These are phyloP conservation scores for Apogon talboti DNA, from an alignment of 2,797 vertebrate genomes.

Conservation along the genomic window DNA sequence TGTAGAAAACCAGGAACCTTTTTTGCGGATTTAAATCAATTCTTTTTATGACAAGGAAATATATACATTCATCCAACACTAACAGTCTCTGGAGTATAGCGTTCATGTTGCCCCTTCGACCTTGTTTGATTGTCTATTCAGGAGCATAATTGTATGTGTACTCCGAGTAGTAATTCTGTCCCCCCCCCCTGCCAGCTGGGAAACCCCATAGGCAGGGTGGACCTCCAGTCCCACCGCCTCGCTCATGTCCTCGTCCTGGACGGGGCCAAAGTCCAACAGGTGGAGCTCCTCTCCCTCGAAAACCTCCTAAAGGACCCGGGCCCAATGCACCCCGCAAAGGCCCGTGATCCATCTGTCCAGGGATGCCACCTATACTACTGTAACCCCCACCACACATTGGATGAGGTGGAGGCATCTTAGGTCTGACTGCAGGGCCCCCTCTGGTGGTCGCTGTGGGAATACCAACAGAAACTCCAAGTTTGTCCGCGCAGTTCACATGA, in stretches of 20 bases:
- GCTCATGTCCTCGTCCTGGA: conserved; percentile 78
- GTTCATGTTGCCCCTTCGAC: conserved; percentile 45
- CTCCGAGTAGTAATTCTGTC: conserved; percentile 82
- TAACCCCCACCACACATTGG: conserved; percentile 66
- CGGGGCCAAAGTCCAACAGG: conserved; percentile 78
- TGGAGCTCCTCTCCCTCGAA: conserved; percentile 76
- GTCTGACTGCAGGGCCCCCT: conserved; percentile 73
- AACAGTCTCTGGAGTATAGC: conserved; percentile 73
- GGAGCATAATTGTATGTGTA: conserved; percentile 81
- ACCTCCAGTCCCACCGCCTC: conserved; percentile 65
- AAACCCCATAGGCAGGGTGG: conserved; percentile 82
- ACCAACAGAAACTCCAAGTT: conserved; percentile 56
- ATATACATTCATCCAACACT: conserved; percentile 85
- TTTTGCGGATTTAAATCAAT: conserved; percentile 72
- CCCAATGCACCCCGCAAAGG: conserved; percentile 67
- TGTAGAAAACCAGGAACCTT: conserved; percentile 83
- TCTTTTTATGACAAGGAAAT: conserved; percentile 82
- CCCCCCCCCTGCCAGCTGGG: conserved; percentile 77
- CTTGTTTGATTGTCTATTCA: conserved; percentile 78
- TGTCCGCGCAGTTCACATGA: conserved; percentile 74
- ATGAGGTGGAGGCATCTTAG: conserved; percentile 77
- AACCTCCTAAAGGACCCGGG: conserved; percentile 73
- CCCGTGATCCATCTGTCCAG: conserved; percentile 73
- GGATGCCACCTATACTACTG: conserved; percentile 68
- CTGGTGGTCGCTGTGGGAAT: conserved; percentile 66